Evolutionary conservation across 2,888 invertebrate species (phyloP).

Genomic region (Leptopterna dolabrata): DNA sequence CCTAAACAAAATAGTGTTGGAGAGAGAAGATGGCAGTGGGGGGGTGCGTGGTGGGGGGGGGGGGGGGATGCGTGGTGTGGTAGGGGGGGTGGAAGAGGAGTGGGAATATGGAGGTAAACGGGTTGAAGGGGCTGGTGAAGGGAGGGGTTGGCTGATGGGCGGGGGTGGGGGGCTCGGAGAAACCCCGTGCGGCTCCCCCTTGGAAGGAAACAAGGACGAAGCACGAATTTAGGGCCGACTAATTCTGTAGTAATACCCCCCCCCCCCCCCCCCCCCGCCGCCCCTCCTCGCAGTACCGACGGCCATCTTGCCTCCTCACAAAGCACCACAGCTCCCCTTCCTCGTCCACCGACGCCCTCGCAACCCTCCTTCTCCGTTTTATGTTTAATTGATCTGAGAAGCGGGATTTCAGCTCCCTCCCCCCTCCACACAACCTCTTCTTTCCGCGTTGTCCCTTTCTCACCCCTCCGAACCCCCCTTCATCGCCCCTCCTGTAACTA

Average conservation of each 20-base stretch:
- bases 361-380: constrained; percentile 27
- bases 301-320: constrained; percentile 55
- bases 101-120: constrained; percentile 13
- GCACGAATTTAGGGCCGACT: constrained; percentile 51
- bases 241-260: constrained; percentile 54
- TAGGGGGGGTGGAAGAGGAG: not conserved
- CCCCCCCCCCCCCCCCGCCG: not conserved
- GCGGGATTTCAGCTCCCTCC: constrained; percentile 40
- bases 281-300: constrained; percentile 14
- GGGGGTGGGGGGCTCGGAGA: not conserved
- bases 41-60: not conserved
- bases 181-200: constrained; percentile 21
- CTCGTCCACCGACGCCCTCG: not conserved
- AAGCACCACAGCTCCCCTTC: constrained; percentile 12
- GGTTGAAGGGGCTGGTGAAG: not conserved
- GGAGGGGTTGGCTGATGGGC: not conserved
- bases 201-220: constrained; percentile 36
- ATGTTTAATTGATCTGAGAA: constrained; percentile 57
- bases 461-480: not conserved
- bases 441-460: no score
- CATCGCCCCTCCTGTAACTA: no score
- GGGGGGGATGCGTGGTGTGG: not conserved
- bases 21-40: not conserved
- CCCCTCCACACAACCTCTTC: not conserved
- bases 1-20: not conserved